phyloP scores from a whole-genome alignment of 2,888 invertebrate genomes.

The Lithophane semibrunnea region DNA sequence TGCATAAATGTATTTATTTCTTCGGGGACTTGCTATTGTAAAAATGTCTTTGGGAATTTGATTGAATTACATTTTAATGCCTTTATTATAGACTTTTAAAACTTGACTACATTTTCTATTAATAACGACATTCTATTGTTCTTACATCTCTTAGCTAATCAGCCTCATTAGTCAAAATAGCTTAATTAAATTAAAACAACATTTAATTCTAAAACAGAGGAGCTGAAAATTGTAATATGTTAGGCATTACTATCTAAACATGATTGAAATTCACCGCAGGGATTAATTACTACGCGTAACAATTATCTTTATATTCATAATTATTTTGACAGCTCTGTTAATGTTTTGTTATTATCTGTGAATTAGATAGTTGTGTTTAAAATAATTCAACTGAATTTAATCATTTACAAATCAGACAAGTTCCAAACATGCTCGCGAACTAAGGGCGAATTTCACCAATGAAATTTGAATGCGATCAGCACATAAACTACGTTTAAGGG shows the following conservation, averaged over 20 bases:
- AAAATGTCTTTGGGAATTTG: neutral
- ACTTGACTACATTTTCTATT: neutral
- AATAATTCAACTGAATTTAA: neutral
- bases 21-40: neutral
- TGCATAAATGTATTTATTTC: neutral
- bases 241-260: neutral
- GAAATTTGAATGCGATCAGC: no score
- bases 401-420: neutral
- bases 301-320: conserved; percentile 11
- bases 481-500: no score
- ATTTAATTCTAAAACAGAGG: neutral
- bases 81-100: neutral
- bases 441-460: no score
- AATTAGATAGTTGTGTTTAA: neutral
- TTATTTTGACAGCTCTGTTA: conserved; percentile 20
- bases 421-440: neutral
- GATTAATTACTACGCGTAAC: conserved; percentile 39
- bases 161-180: neutral
- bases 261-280: conserved; percentile 47
- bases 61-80: neutral
- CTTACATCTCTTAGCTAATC: neutral
- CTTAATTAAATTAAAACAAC: neutral
- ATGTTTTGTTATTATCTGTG: neutral
- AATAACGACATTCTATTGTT: neutral
- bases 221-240: neutral